Evolutionary conservation across 2,113 vertebrate genomes (phyloP).

Genomic region (Strix uralensis): DNA sequence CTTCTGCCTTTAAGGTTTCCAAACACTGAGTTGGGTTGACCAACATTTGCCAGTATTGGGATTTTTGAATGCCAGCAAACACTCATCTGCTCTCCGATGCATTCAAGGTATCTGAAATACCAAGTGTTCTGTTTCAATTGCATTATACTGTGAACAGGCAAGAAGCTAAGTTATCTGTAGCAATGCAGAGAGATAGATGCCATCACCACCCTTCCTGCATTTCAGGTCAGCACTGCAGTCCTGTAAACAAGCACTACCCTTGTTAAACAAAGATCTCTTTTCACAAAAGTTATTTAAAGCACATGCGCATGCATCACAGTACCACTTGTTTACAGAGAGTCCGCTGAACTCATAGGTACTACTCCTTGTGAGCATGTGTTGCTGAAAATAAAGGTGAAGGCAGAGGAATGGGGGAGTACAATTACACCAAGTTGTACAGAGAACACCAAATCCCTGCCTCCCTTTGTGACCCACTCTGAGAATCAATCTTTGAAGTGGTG

Average conservation of each 20-base stretch:
- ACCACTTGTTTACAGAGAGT: background rate
- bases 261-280: background rate
- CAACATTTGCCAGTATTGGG: background rate
- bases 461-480: background rate
- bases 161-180: background rate
- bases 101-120: background rate
- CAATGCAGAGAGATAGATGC: background rate
- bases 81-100: background rate
- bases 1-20: background rate
- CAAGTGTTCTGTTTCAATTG: background rate
- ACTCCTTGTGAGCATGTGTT: background rate
- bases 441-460: background rate
- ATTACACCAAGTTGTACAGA: background rate
- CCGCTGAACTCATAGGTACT: background rate
- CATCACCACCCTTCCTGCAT: background rate
- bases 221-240: background rate
- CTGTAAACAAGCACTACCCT: background rate
- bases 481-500: background rate
- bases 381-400: background rate
- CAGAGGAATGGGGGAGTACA: rapidly evolving
- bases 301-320: background rate
- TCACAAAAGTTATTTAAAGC: background rate
- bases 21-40: background rate
- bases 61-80: background rate
- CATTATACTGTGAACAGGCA: background rate